These are phyloP conservation scores for Carcharodon carcharias DNA, from an alignment of 2,797 vertebrate genomes.

Conservation along the genomic window DNA sequence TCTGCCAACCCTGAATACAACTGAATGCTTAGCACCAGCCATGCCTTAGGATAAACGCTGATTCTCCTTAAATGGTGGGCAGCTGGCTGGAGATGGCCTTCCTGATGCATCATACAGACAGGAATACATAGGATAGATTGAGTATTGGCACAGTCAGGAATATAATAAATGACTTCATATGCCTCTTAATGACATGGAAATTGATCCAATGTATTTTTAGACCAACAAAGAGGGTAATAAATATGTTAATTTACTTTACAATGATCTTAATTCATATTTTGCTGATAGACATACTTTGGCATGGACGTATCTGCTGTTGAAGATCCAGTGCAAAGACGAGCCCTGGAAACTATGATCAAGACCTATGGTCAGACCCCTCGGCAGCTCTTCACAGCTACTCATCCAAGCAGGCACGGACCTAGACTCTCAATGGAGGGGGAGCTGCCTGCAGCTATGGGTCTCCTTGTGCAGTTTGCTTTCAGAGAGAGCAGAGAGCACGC, in stretches of 20 bases:
- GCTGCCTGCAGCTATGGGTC: conserved; percentile 90
- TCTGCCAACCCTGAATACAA: background rate
- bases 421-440: conserved; percentile 85
- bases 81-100: background rate
- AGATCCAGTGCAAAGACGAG: conserved; percentile 91
- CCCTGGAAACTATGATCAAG: conserved; percentile 98
- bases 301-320: conserved; percentile 98
- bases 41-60: background rate
- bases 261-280: background rate
- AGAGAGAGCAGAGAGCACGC: conserved; percentile 78
- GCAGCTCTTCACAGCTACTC: conserved; percentile 81
- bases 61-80: background rate
- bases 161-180: background rate
- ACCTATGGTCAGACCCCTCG: conserved; percentile 94
- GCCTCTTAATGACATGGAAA: background rate
- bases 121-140: too few species aligned
- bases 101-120: background rate
- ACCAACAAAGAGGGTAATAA: too few species aligned
- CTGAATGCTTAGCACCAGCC: background rate
- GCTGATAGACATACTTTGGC: conserved; percentile 85
- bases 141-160: background rate
- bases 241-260: background rate
- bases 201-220: background rate
- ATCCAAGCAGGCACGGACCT: conserved; percentile 71
- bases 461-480: conserved; percentile 93